Conservation (phyloP, 2,888 invertebrate species). For the Ethmia dodecea region DNA sequence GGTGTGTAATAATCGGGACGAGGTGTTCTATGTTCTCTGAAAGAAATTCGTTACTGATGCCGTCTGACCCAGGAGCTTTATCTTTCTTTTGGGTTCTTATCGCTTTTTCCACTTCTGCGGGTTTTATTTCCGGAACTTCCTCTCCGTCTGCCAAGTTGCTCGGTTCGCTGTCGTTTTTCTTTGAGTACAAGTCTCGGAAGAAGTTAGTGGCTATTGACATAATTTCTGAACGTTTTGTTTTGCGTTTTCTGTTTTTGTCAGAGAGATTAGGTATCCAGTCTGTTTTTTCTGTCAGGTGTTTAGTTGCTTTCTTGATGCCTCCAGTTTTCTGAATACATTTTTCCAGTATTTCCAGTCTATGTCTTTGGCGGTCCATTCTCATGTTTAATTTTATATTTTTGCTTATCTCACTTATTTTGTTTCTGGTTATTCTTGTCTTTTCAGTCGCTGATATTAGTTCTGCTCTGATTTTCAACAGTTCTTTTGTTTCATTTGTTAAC, state of each 20-base stretch:
- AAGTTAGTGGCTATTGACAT: slow-evolving; percentile 11
- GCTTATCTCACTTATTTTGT: slow-evolving; percentile 14
- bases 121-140: slow-evolving; percentile 6
- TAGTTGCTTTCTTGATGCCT: slow-evolving; percentile 19
- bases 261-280: slow-evolving; percentile 8
- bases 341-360: slow-evolving; percentile 16
- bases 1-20: not conserved
- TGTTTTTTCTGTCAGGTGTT: slow-evolving; percentile 14
- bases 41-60: slow-evolving; percentile 10
- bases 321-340: slow-evolving; percentile 17
- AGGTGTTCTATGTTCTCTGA: not conserved
- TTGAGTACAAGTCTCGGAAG: slow-evolving; percentile 8
- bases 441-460: not conserved
- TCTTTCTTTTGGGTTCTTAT: slow-evolving; percentile 10
- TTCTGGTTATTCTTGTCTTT: not conserved
- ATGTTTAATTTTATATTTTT: slow-evolving; percentile 18
- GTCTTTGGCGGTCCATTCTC: slow-evolving; percentile 15
- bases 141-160: not conserved
- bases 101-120: slow-evolving; percentile 12
- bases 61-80: slow-evolving; percentile 14
- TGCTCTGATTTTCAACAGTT: slow-evolving; percentile 2
- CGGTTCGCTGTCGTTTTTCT: not conserved
- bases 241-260: not conserved
- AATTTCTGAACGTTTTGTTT: slow-evolving; percentile 6
- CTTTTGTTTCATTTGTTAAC: slow-evolving; percentile 4